Evolutionary conservation across 2,113 vertebrate genomes (phyloP), one percentile per base, ranked within the genome.

Genomic region (Chunga burmeisteri): DNA sequence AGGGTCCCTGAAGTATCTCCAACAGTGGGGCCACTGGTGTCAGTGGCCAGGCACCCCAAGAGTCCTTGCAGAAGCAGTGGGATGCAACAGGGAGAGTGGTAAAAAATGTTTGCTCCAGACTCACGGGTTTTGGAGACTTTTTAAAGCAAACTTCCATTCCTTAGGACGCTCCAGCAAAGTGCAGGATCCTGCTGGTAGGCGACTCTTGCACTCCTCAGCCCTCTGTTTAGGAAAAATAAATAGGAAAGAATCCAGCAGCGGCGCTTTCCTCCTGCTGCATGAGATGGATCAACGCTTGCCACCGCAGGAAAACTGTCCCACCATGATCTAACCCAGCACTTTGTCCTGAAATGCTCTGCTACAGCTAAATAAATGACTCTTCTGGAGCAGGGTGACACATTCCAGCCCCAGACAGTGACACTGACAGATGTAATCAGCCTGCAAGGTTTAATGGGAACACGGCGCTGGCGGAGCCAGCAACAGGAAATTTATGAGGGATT

Each of bases 271-370:
- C 59, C 29, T 0, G 6, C 90, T 65, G 53, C 0, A 0, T 0
- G 21, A 96, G 96, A 96, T 81, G 90, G 90, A 95, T 97, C 55
- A 32, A 90, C 1, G 6, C 92, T 95, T 15, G 14, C 90, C 58
- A 87, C 92, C 0, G 3, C 92, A 88, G 71, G 68, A 93, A 83
- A 90, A 94, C 88, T 52, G 81, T 94, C 93, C 93, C 95, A 92
- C 85, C 1, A 6, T 97, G 96, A 97, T 94, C 90, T 34, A 96
- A 91, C 71, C 62, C 96, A 96, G 96, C 6, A 3, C 96, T 90
- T 95, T 96, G 96, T 96, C 96, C 96, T 96, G 95, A 97, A 96
- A 96, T 96, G 96, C 92, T 97, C 96, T 93, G 63, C 87, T 96
- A 58, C 0, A 2, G 65, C 52, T 88, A 81, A 96, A 96, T 92